Percentiles rank a stretch among this genome's conserved stretches.
Evolutionary conservation across 2,113 vertebrate genomes (phyloP).

Genomic region (Alligator sinensis): DNA sequence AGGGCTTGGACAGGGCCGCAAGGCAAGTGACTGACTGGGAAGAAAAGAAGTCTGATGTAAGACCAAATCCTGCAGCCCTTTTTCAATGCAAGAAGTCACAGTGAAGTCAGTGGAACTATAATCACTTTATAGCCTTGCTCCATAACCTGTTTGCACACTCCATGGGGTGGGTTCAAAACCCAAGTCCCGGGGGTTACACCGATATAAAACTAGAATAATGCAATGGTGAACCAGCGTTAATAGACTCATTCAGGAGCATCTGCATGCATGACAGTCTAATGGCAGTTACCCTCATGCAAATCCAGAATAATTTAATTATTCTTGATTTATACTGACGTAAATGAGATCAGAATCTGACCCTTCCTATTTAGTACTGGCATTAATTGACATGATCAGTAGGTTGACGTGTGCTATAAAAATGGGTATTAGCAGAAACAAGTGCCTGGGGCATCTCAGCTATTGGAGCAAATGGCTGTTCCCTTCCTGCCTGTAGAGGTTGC

Average conservation of each 20-base stretch:
- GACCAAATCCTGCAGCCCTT: neutral
- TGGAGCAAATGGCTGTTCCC: slow-evolving; percentile 26
- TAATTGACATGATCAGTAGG: slow-evolving; percentile 66
- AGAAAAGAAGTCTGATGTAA: neutral
- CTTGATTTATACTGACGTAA: slow-evolving; percentile 68
- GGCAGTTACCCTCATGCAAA: neutral
- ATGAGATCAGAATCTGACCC: slow-evolving; percentile 62
- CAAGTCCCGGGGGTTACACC: neutral
- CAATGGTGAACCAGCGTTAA: slow-evolving; percentile 45
- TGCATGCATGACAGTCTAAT: slow-evolving; percentile 56
- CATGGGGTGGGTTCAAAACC: neutral
- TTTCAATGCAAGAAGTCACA: neutral
- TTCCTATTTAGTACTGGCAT: slow-evolving; percentile 27
- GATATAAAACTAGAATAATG: slow-evolving; percentile 52
- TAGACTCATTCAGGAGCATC: slow-evolving; percentile 38
- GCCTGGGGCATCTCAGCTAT: slow-evolving; percentile 57
- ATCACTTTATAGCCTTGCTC: neutral
- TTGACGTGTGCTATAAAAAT: slow-evolving; percentile 62
- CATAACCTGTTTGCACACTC: neutral
- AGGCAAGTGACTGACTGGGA: neutral
- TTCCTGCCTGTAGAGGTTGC: neutral
- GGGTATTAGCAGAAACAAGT: slow-evolving; percentile 69
- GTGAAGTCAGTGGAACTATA: neutral
- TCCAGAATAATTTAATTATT: slow-evolving; percentile 61
- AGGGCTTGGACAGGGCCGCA: neutral